phyloP scores from a whole-genome alignment of 1,140 invertebrate genomes.

The Drosophila obscura region DNA sequence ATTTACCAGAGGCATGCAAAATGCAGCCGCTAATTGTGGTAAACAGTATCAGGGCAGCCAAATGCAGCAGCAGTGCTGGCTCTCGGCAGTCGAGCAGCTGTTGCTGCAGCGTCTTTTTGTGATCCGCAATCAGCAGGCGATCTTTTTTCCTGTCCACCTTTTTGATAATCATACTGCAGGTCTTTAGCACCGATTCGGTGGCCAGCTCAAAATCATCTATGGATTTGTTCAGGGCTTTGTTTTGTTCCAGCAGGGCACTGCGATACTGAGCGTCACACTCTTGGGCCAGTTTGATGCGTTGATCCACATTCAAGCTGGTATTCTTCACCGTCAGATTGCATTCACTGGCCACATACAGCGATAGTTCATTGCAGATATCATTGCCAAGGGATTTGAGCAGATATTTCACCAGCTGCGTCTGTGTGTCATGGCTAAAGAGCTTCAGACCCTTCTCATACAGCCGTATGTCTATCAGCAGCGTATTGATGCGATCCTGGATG shows the following conservation, averaged over 20 bases:
- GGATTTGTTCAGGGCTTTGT: constrained; percentile 87
- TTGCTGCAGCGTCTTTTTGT: constrained; percentile 92
- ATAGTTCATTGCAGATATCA: constrained; percentile 92
- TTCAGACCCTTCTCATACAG: constrained; percentile 95
- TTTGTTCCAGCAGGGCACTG: constrained; percentile 86
- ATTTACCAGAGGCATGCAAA: constrained; percentile 95
- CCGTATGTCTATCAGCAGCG: constrained; percentile 89
- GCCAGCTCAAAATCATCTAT: constrained; percentile 91
- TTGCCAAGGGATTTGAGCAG: constrained; percentile 92
- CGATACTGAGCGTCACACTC: constrained; percentile 87
- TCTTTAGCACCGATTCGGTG: constrained; percentile 89
- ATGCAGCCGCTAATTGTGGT: constrained; percentile 91
- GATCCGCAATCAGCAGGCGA: constrained; percentile 89
- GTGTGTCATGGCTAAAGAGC: constrained; percentile 85
- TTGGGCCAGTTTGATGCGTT: constrained; percentile 88
- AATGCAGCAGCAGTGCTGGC: constrained; percentile 92
- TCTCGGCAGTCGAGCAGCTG: constrained; percentile 90
- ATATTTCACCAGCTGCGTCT: constrained; percentile 90
- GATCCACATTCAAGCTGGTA: constrained; percentile 87
- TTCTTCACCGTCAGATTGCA: constrained; percentile 86
- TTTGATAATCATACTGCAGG: constrained; percentile 92
- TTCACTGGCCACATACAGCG: constrained; percentile 89
- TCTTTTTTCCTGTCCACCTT: constrained; percentile 96
- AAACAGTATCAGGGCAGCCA: constrained; percentile 92
- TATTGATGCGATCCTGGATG: constrained; percentile 92